These are phyloP conservation scores for Zosterops pallidus DNA, from an alignment of 2,113 vertebrate species.

Conservation along the genomic window DNA sequence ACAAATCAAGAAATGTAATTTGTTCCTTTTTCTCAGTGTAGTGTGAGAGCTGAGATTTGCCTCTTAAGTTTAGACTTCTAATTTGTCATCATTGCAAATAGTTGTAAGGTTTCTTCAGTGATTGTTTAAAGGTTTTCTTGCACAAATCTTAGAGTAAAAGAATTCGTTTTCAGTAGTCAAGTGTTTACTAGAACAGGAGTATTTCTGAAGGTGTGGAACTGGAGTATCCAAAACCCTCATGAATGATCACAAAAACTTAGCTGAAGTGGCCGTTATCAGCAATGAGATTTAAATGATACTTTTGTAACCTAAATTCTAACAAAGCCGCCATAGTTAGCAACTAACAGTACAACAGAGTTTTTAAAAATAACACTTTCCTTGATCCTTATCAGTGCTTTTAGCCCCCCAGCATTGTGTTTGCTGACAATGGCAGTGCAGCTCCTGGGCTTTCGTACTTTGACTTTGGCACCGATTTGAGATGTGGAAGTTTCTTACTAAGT, in stretches of 20 bases:
- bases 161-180: background rate
- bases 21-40: background rate
- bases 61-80: background rate
- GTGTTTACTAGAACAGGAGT: background rate
- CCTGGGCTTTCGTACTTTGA: background rate
- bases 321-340: background rate
- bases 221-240: background rate
- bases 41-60: background rate
- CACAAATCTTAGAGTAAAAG: background rate
- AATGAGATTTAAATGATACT: background rate
- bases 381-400: conserved; percentile 3
- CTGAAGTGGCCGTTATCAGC: background rate
- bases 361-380: conserved; percentile 22
- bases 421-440: background rate
- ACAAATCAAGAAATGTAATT: background rate
- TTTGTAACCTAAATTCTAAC: background rate
- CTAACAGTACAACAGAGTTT: conserved; percentile 2
- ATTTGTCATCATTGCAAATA: background rate
- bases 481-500: background rate
- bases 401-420: background rate
- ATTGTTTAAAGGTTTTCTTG: background rate
- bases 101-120: background rate
- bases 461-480: conserved; percentile 1
- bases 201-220: background rate
- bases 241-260: background rate